A percentile compares a stretch with the other conserved stretches of the same genome.
These are phyloP conservation scores for Orchesella flavescens DNA, from an alignment of 2,888 invertebrate genomes.

Conservation along the genomic window DNA sequence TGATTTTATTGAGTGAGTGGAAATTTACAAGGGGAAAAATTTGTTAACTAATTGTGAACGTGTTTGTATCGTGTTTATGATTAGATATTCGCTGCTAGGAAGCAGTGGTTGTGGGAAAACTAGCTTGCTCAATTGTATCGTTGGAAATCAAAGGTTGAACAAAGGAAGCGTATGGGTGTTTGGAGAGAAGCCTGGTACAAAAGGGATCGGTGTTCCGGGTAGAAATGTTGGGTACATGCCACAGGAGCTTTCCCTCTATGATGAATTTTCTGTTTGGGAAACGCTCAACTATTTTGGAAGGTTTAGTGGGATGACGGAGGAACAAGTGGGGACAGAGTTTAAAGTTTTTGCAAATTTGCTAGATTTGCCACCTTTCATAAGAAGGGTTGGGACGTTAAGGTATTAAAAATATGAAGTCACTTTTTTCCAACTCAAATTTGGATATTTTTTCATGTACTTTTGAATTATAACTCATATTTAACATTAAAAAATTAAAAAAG, in stretches of 20 bases:
- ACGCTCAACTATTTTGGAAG: conserved; percentile 97
- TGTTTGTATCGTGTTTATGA: too few relatives aligned
- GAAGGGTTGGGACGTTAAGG: conserved; percentile 4
- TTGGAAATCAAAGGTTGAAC: conserved; percentile 88
- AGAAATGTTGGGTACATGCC: conserved; percentile 94
- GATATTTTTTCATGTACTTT: not conserved
- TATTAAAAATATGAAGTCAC: not conserved
- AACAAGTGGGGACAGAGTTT: conserved; percentile 89
- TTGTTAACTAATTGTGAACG: not conserved
- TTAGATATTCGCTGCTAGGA: conserved; percentile 51
- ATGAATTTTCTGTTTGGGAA: conserved; percentile 92
- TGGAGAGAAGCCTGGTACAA: conserved; percentile 81
- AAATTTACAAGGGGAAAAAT: too few relatives aligned
- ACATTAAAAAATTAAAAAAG: too few relatives aligned
- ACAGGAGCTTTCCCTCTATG: conserved; percentile 90
- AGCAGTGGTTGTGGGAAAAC: conserved; percentile 82
- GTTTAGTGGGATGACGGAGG: conserved; percentile 91
- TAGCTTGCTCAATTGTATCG: conserved; percentile 92
- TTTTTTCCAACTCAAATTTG: too few relatives aligned
- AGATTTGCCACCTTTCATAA: not conserved
- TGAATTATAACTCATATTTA: too few relatives aligned
- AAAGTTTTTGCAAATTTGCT: conserved; percentile 92
- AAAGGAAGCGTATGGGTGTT: conserved; percentile 91
- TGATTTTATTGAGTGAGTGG: too few relatives aligned
- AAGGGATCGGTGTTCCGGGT: conserved; percentile 78